A percentile compares a stretch with the other conserved stretches of the same genome.
Conservation (phyloP, 2,888 invertebrate genomes). For the Busseola fusca region DNA sequence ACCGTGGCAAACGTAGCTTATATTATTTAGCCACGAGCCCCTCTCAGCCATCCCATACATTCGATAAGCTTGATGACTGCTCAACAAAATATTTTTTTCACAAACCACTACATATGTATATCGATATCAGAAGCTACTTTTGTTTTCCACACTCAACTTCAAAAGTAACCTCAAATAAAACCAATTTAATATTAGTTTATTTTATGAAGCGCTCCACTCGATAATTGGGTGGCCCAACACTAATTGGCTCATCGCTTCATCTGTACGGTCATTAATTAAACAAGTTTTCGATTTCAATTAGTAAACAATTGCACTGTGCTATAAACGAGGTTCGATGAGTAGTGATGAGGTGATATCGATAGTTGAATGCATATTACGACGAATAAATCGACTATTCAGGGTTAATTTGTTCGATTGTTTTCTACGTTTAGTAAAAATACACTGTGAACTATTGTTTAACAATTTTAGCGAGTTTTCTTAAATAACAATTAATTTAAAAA, state of each 20-base stretch:
- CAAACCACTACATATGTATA: too few species aligned
- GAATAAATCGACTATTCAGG: background rate
- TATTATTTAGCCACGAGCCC: too few species aligned
- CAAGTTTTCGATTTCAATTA: conserved; percentile 82
- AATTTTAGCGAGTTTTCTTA: background rate
- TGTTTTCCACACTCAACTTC: background rate
- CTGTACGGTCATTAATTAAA: conserved; percentile 76
- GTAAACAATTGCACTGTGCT: conserved; percentile 72
- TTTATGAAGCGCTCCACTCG: conserved; percentile 39
- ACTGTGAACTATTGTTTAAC: background rate
- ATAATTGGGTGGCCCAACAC: conserved; percentile 69
- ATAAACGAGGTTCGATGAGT: conserved; percentile 45
- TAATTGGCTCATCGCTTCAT: conserved; percentile 73
- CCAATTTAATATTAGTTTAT: conserved; percentile 51
- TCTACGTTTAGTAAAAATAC: background rate
- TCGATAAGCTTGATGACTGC: background rate
- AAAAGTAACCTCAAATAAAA: conserved; percentile 23
- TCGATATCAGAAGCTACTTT: background rate
- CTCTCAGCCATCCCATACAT: too few species aligned
- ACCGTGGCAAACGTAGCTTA: too few species aligned
- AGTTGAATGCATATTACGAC: conserved; percentile 1
- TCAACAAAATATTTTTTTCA: background rate
- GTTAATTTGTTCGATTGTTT: background rate
- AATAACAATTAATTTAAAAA: background rate
- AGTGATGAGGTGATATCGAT: conserved; percentile 51